Evolutionary conservation across 2,113 vertebrate genomes (phyloP), one percentile per base, ranked within the genome.

Genomic region (Verasper variegatus): DNA sequence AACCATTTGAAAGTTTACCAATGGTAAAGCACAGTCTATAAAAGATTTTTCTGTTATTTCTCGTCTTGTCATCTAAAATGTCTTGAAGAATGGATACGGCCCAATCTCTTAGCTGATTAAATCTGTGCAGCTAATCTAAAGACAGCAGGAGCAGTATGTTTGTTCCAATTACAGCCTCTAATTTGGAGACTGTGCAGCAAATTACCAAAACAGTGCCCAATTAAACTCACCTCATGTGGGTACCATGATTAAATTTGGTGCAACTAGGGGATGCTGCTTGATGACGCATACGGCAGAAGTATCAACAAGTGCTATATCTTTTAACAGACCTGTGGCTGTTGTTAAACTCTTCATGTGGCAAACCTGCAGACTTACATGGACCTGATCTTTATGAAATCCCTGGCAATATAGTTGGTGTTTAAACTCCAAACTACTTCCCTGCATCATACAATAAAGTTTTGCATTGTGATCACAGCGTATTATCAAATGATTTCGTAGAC

Each of bases 151-250:
- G 47, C 61, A 62, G 72, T 59, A 26, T 70, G 78, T 87, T 82
- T 87, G 61, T 76, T 87, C 76, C 74, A 89, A 81, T 91, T 82
- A 88, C 27, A 42, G 68, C 5, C 35, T 68, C 24, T 80, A 80
- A 88, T 88, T 77, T 78, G 55, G 62, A 55, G 68, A 82, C 74
- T 84, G 82, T 13, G 71, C 80, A 54, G 61, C 63, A 71, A 47
- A 69, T 78, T 77, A 78, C 71, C 74, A 78, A 83, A 82, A 83
- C 71, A 81, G 77, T 49, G 59, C 62, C 63, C 74, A 83, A 88
- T 86, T 85, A 85, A 10, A 2, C 56, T 85, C 75, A 85, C 84
- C 76, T 85, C 79, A 65, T 72, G 74, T 66, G 83, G 74, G 82
- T 49, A 57, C 9, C 21, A 37, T 85, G 82, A 90, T 89, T 89